phyloP scores from a whole-genome alignment of 2,888 invertebrate genomes.

The Dyspetes luteomarginatus region DNA sequence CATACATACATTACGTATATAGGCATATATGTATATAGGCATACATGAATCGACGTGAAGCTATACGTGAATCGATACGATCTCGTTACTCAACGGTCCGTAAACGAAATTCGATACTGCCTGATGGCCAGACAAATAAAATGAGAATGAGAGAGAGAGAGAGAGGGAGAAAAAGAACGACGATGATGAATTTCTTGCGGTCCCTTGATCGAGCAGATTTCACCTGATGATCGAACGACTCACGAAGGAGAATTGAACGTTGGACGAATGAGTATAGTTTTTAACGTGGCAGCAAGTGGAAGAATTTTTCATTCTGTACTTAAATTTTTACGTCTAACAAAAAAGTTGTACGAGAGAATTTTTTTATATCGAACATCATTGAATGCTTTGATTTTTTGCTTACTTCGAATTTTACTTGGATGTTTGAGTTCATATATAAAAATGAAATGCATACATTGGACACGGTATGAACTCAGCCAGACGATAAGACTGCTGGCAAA shows the following conservation, averaged over 20 bases:
- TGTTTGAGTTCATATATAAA: no score
- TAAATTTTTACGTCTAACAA: no score
- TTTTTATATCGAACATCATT: neutral
- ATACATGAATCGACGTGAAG: neutral
- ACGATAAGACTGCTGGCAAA: slow-evolving; percentile 32
- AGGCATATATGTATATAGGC: neutral
- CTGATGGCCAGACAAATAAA: slow-evolving; percentile 28
- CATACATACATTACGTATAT: neutral
- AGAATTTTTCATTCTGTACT: no score
- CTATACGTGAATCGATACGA: slow-evolving; percentile 31
- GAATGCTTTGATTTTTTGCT: slow-evolving; percentile 17
- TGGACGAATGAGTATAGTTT: slow-evolving; percentile 18
- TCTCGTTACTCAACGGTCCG: slow-evolving; percentile 48
- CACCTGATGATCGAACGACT: slow-evolving; percentile 36
- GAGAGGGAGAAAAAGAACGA: no score
- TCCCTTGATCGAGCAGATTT: slow-evolving; percentile 7
- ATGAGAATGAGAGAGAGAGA: slow-evolving; percentile 27
- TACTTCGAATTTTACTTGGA: no score
- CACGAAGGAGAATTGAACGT: slow-evolving; percentile 38
- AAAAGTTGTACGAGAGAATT: neutral
- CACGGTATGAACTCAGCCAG: slow-evolving; percentile 1
- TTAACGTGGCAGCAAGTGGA: no score
- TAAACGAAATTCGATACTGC: slow-evolving; percentile 55
- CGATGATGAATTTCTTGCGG: slow-evolving; percentile 41
- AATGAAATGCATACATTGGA: neutral